A percentile compares a stretch with the other conserved stretches of the same genome.
phyloP scores from a whole-genome alignment of 1,140 invertebrate species.

The Eurosta solidaginis region DNA sequence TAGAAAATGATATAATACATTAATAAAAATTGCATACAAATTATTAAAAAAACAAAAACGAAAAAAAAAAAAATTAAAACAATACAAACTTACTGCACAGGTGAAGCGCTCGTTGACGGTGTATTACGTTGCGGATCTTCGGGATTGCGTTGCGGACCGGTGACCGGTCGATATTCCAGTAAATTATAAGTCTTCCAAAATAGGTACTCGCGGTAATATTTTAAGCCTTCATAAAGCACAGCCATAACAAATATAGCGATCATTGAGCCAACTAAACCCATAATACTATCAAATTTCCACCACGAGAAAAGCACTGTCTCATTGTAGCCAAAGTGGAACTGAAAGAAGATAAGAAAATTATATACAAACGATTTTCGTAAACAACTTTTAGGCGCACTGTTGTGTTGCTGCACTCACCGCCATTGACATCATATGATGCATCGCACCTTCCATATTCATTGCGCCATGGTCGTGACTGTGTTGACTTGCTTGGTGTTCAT shows the following conservation, averaged over 20 bases:
- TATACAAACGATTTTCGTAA: background rate
- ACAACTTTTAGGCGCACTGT: background rate
- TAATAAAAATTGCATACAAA: slow-evolving; percentile 32
- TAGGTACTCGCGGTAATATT: slow-evolving; percentile 85
- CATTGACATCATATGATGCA: slow-evolving; percentile 60
- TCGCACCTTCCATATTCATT: background rate
- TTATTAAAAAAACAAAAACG: background rate
- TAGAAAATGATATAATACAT: slow-evolving; percentile 30
- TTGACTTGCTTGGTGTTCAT: slow-evolving; percentile 29
- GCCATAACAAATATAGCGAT: slow-evolving; percentile 85
- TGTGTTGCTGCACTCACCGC: slow-evolving; percentile 40
- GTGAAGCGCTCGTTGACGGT: slow-evolving; percentile 52
- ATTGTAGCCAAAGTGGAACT: slow-evolving; percentile 78
- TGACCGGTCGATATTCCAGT: slow-evolving; percentile 71
- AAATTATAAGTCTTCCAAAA: slow-evolving; percentile 82
- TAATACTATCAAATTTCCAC: slow-evolving; percentile 75
- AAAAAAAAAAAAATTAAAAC: slow-evolving; percentile 29
- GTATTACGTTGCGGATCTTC: slow-evolving; percentile 48
- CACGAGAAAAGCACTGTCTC: slow-evolving; percentile 78
- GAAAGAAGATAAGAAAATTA: slow-evolving; percentile 62
- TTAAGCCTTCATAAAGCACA: slow-evolving; percentile 87
- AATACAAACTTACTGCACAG: slow-evolving; percentile 70
- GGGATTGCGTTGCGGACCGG: slow-evolving; percentile 68
- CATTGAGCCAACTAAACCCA: slow-evolving; percentile 80
- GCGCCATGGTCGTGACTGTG: slow-evolving; percentile 35